Base-by-base conservation (phyloP, 2,113 vertebrate genomes). In the Ornithorhynchus anatinus region DNA sequence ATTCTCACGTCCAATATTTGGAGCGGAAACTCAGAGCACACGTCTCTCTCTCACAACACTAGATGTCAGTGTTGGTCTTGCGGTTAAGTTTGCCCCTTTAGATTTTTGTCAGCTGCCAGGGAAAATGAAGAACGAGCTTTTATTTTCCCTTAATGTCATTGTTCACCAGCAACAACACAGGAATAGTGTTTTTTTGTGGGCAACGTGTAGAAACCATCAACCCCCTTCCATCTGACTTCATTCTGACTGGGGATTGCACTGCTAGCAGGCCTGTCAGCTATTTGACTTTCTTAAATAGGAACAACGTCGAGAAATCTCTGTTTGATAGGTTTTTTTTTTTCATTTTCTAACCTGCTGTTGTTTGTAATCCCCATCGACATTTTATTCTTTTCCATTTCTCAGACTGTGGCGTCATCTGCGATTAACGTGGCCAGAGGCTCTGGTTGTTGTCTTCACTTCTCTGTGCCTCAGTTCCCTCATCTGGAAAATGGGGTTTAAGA, bases 61-160 rank as follows among this genome's bases (percentile, higher is more conserved):
- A 89, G 89, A 71, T 90, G 89, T 78, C 89, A 81, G 7, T 75
- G 72, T 78, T 86, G 89, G 73, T 79, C 84, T 86, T 89, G 1
- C 42, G 40, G 37, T 54, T 17, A 11, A 63, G 62, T 29, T 29
- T 32, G 32, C 29, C 17, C 1, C 6, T 27, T 25, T 13, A 14
- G 40, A 27, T 67, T 50, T 50, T 6, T 0, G 32, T 22, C 65
- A 23, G 5, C 37, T 76, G 72, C 37, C 67, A 71, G 75, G 60
- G 58, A 64, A 59, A 69, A 76, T 42, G 19, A 77, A 68, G 58
- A 52, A 23, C 36, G 37, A 69, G 60, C 19, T 7, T 1, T 43
- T 48, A 13, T 52, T 65, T 72, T 39, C 77, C 32, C 73, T 84
- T 79, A 67, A 45, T 61, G 10, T 10, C 51, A 59, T 50, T 17